Evolutionary conservation across 2,797 vertebrate species (phyloP), one percentile per base, ranked within the genome.

Genomic region (Brachymystax lenok): DNA sequence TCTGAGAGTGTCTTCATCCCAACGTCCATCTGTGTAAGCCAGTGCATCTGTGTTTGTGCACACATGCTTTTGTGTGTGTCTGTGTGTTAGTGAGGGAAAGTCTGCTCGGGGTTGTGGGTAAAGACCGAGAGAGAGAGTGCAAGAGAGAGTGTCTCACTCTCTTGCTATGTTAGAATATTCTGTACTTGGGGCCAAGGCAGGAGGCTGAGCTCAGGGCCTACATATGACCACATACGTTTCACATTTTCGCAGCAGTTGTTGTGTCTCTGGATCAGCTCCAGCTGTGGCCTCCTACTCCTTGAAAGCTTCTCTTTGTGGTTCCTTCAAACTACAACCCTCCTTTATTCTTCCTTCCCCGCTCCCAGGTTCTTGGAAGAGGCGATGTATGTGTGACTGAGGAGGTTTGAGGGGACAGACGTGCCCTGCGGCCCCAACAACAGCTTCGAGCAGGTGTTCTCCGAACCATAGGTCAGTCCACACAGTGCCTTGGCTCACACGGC

Each of bases 381-480:
- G 1, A 98, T 96, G 0, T 59, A 76, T 0, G 93, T 96, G 83
- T 99, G 97, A 97, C 88, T 99, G 82, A 84, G 80, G 80, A 92
- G 91, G 78, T 98, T 98, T 82, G 94, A 97, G 89, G 96, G 95
- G 27, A 96, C 95, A 40, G 94, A 95, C 17, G 93, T 99, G 88
- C 96, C 97, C 0, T 96, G 96, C 1, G 97, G 97, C 70, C 96
- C 96, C 75, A 98, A 99, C 94, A 98, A 98, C 92, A 96, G 81
- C 80, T 96, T 99, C 84, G 93, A 95, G 88, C 92, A 96, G 86
- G 96, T 97, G 5, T 99, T 98, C 88, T 92, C 94, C 1, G 94
- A 97, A 77, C 93, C 96, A 3, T 97, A 99, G 97, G 97, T 97
- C 86, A 40, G 33, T 46, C n/a, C 2, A 3, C 17, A 16, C 35